Percentiles rank a stretch among this genome's conserved stretches.
Evolutionary conservation across 2,888 invertebrate species (phyloP).

Genomic region (Drosophila trichaetosa): DNA sequence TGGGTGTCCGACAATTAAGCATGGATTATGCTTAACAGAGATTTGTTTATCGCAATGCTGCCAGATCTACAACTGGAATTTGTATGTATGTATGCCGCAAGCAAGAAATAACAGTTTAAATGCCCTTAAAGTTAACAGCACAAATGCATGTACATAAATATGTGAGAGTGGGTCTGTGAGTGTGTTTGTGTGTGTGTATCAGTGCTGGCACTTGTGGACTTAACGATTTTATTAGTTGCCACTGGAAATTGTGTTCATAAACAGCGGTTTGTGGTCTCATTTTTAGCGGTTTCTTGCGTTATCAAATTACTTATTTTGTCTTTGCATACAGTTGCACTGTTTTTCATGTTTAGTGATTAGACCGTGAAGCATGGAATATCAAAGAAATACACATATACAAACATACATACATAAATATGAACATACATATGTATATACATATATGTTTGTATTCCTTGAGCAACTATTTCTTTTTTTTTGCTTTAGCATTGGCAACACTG

Average conservation of each 20-base stretch:
- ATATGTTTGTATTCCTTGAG: background rate
- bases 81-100: background rate
- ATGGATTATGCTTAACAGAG: slow-evolving; percentile 60
- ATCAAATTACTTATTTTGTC: background rate
- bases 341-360: background rate
- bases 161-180: no score
- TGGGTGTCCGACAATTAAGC: slow-evolving; percentile 67
- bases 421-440: background rate
- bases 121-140: background rate
- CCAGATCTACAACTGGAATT: slow-evolving; percentile 27
- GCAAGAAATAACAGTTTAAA: background rate
- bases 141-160: background rate
- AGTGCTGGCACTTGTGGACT: background rate
- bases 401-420: background rate
- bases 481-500: background rate
- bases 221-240: slow-evolving; percentile 7
- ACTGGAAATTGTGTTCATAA: slow-evolving; percentile 2
- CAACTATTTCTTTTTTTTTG: background rate
- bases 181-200: no score
- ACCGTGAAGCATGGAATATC: background rate
- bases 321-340: slow-evolving; percentile 1
- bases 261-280: slow-evolving; percentile 7
- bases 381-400: background rate
- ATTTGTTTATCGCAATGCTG: slow-evolving; percentile 35
- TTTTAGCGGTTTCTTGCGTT: background rate